A percentile compares a stretch with the other conserved stretches of the same genome.
These are phyloP conservation scores for Sabellastarte sp. DNA, from an alignment of 2,888 invertebrate genomes.

Conservation along the genomic window DNA sequence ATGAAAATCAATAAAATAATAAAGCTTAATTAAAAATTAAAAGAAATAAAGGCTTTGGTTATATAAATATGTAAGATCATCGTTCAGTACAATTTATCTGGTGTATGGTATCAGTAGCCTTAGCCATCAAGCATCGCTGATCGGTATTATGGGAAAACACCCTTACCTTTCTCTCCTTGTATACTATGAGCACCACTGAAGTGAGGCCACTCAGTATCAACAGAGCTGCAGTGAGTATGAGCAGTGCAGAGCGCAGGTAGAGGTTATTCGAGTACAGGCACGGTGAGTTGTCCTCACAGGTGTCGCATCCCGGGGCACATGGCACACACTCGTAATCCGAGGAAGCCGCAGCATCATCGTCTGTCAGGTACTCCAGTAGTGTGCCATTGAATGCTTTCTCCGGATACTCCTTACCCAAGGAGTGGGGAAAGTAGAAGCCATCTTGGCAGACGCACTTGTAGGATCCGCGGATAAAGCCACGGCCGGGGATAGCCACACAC, in stretches of 20 bases:
- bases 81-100: no score
- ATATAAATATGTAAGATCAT: no score
- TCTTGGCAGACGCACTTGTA: constrained; percentile 44
- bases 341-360: constrained; percentile 6
- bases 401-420: constrained; percentile 3
- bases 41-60: no score
- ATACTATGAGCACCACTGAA: constrained; percentile 12
- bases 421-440: constrained; percentile 53
- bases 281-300: constrained; percentile 45
- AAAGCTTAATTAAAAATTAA: no score
- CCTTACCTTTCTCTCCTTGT: constrained; percentile 16
- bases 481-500: constrained; percentile 40
- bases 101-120: no score
- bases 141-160: no score
- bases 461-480: constrained; percentile 47
- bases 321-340: constrained; percentile 37
- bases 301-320: constrained; percentile 49
- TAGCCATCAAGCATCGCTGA: no score
- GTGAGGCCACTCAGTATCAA: constrained; percentile 22
- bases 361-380: constrained; percentile 35
- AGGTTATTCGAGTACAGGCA: constrained; percentile 39
- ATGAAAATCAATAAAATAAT: no score
- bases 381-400: constrained; percentile 37
- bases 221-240: constrained; percentile 26
- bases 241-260: constrained; percentile 29